A percentile compares a stretch with the other conserved stretches of the same genome.
These are phyloP conservation scores for Anticlea derivata DNA, from an alignment of 2,888 invertebrate genomes.

Conservation along the genomic window DNA sequence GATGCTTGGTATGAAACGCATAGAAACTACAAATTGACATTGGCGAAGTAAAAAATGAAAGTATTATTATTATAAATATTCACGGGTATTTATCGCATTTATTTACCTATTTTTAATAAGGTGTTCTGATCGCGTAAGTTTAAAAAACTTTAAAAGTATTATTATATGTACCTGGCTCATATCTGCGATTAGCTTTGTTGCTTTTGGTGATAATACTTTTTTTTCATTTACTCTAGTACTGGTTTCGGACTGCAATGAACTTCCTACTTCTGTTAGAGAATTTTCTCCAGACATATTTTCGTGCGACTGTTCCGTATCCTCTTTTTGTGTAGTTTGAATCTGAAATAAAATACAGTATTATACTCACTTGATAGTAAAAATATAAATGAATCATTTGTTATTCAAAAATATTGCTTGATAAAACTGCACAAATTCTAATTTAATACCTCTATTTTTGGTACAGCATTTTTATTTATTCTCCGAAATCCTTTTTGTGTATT, in stretches of 20 bases:
- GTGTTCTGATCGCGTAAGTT: too few species aligned
- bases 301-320: background rate
- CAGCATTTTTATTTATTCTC: constrained; percentile 7
- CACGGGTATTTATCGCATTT: too few species aligned
- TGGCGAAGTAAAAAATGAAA: background rate
- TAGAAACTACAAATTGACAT: background rate
- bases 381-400: too few species aligned
- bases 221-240: background rate
- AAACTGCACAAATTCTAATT: too few species aligned
- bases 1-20: background rate
- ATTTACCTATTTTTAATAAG: too few species aligned
- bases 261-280: background rate
- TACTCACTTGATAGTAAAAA: too few species aligned
- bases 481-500: constrained; percentile 8
- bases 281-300: background rate
- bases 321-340: background rate
- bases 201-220: background rate
- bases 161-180: background rate
- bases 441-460: constrained; percentile 12
- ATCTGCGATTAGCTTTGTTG: background rate
- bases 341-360: too few species aligned
- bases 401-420: too few species aligned
- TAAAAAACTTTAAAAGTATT: too few species aligned
- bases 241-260: background rate
- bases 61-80: too few species aligned